These are phyloP conservation scores for Ormyrus rosae DNA, from an alignment of 2,888 invertebrate genomes.

Conservation along the genomic window DNA sequence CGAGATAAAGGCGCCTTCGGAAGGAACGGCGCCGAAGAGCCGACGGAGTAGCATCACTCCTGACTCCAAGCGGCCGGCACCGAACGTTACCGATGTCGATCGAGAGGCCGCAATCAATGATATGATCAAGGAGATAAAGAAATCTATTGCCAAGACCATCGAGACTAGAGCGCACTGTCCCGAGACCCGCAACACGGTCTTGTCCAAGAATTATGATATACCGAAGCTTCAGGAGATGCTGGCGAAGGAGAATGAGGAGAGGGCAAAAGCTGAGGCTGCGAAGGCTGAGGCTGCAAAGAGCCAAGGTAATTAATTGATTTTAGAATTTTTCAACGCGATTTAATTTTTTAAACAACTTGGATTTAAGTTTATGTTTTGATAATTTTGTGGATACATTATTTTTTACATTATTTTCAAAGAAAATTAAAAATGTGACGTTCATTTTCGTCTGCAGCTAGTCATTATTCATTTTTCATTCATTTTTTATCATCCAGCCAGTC, in stretches of 20 bases:
- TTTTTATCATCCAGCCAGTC: no score
- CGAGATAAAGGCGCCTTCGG: slow-evolving; percentile 56
- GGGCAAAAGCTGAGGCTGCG: slow-evolving; percentile 17
- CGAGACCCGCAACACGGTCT: slow-evolving; percentile 61
- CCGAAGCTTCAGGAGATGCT: slow-evolving; percentile 72
- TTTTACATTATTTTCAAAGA: no score
- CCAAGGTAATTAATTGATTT: slow-evolving; percentile 39
- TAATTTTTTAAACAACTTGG: no score
- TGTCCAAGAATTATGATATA: slow-evolving; percentile 69
- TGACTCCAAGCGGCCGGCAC: no score
- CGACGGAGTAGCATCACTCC: slow-evolving; percentile 69
- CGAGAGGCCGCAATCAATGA: slow-evolving; percentile 66
- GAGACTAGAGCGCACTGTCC: slow-evolving; percentile 70
- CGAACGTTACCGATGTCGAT: no score
- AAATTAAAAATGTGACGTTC: no score
- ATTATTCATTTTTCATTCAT: no score
- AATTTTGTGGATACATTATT: no score
- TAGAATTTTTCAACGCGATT: no score
- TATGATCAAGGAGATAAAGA: slow-evolving; percentile 73
- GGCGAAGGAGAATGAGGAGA: slow-evolving; percentile 47
- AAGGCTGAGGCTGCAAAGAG: slow-evolving; percentile 62
- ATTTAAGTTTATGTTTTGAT: no score
- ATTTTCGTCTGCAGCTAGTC: no score
- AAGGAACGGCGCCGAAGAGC: slow-evolving; percentile 58
- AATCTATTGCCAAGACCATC: slow-evolving; percentile 71